Evolutionary conservation across 2,888 invertebrate species (phyloP), one percentile per base, ranked within the genome.

Genomic region (Scaptomyza caliginosa): DNA sequence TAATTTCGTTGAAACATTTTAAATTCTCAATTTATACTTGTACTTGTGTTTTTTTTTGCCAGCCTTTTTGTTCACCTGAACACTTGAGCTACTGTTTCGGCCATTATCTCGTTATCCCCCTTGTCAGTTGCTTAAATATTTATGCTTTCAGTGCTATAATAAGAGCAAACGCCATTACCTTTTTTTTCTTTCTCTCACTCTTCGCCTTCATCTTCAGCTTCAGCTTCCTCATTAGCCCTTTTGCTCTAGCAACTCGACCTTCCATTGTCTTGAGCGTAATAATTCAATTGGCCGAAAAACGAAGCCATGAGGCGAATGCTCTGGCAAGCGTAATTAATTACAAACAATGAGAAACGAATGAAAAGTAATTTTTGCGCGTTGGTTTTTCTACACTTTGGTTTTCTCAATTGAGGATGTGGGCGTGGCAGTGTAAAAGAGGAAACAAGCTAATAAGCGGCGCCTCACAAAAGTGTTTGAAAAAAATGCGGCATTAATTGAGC

Each of bases 101-200:
- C 60, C 56, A 66, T 59, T 80, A 69, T 57, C 69, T 86, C 72
- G 83, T 76, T 86, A 78, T 62, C 78, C 72, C 70, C 63, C 54
- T 74, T 78, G 74, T 71, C 68, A 81, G 83, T 75, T 81, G 84
- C 63, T 84, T 81, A 81, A 83, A 83, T 86, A 83, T 86, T 86
- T 77, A 86, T 83, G 74, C 80, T 68, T 54, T 56, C 67, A 63
- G 64, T 70, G 78, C 73, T 74, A 67, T 78, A 84, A 84, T 76
- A 76, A 84, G 74, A 74, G 77, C 67, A 85, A 79, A 82, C 74
- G 79, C 82, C 77, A 82, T 82, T 85, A 85, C 46, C 57, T 28
- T 66, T 36, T 32, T 57, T 28, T 45, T 26, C 21, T 17, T 36
- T 5, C n/a, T 26, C 19, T 3, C 10, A 4, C 19, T 19, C 1